These are phyloP conservation scores for Leptarthrus brevirostris DNA, from an alignment of 2,888 invertebrate species.

Conservation along the genomic window DNA sequence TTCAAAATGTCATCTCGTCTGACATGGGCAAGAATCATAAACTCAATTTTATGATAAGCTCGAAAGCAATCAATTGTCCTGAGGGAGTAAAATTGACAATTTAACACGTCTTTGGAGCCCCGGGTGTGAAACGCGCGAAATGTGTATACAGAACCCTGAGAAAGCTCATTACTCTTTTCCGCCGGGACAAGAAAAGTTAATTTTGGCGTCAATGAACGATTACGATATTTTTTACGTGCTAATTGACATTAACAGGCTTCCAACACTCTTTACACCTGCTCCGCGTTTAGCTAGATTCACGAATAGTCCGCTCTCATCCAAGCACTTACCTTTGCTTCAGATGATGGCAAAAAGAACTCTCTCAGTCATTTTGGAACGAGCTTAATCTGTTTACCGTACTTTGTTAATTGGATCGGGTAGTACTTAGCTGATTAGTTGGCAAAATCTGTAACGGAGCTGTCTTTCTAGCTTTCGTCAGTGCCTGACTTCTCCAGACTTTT, in stretches of 20 bases:
- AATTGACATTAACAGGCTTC: constrained; percentile 43
- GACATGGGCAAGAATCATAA: constrained; percentile 36
- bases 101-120: neutral
- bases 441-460: constrained; percentile 37
- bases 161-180: neutral
- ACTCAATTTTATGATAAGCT: constrained; percentile 25
- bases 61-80: constrained; percentile 23
- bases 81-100: constrained; percentile 12
- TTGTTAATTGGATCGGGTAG: constrained; percentile 44
- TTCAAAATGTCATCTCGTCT: constrained; percentile 18
- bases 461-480: constrained; percentile 2
- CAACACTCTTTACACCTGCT: constrained; percentile 23
- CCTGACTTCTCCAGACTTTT: neutral
- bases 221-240: constrained; percentile 20
- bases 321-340: neutral
- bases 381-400: constrained; percentile 45
- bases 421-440: constrained; percentile 48
- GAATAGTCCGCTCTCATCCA: neutral
- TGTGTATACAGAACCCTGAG: neutral
- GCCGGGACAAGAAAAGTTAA: constrained; percentile 7
- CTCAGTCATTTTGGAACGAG: constrained; percentile 30
- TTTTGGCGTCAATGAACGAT: constrained; percentile 42
- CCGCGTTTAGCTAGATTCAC: constrained; percentile 1
- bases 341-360: neutral
- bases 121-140: too few relatives aligned